phyloP scores from a whole-genome alignment of 2,113 vertebrate species.

The Hemichromis elongatus region DNA sequence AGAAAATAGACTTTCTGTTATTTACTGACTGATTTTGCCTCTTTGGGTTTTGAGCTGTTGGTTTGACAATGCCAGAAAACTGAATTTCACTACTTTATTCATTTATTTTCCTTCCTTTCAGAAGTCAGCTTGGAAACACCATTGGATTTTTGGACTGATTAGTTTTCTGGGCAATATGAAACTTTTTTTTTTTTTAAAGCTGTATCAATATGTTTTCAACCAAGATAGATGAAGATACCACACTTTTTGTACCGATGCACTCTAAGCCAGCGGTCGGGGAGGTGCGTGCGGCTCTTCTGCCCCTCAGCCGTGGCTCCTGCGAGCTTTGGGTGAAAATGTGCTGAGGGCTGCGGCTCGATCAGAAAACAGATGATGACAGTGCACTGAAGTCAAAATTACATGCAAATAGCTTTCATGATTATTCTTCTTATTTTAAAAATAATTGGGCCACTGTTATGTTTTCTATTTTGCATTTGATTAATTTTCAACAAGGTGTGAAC shows the following conservation, averaged over 20 bases:
- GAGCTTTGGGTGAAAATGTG: not conserved
- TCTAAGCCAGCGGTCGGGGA: not conserved
- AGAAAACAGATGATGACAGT: not conserved
- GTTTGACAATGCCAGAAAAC: not conserved
- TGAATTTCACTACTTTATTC: not conserved
- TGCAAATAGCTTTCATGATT: not conserved
- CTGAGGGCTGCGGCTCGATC: not conserved
- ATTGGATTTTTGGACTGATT: not conserved
- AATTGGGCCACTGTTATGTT: not conserved
- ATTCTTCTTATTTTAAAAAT: not conserved
- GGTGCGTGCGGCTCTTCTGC: rapidly evolving
- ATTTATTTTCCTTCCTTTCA: not conserved
- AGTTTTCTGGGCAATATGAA: not conserved
- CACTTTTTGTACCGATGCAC: not conserved
- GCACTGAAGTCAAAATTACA: not conserved
- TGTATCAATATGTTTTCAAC: not conserved
- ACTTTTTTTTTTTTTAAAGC: not conserved
- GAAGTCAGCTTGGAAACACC: not conserved
- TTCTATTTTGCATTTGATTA: not conserved
- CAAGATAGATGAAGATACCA: not conserved
- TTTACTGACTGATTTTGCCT: not conserved
- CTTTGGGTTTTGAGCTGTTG: not conserved
- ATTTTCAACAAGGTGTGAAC: not conserved
- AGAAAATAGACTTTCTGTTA: not conserved
- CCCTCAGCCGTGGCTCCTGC: too few relatives aligned